Percentiles rank a stretch among this genome's conserved stretches.
Conservation (phyloP, 2,797 vertebrate species). For the Labeo calbasu region DNA sequence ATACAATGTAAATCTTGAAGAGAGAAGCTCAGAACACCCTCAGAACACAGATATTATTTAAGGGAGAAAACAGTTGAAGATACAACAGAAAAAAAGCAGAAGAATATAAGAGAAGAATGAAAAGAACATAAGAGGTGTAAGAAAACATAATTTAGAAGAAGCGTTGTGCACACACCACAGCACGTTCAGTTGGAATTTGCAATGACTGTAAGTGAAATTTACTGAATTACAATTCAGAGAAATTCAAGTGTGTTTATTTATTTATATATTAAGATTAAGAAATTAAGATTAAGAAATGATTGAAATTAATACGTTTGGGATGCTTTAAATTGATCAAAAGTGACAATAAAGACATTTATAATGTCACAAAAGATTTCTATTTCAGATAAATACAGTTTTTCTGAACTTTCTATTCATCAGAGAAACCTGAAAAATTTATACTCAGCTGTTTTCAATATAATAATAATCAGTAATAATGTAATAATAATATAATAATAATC, state of each 20-base stretch:
- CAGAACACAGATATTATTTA: background rate
- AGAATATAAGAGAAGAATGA: constrained; percentile 2
- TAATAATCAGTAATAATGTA: no score
- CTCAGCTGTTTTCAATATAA: no score
- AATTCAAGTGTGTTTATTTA: background rate
- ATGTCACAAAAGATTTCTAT: no score
- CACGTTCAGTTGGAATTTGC: background rate
- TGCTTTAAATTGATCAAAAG: no score
- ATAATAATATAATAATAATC: no score
- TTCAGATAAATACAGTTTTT: no score
- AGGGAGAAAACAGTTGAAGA: constrained; percentile 26
- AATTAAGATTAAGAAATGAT: no score
- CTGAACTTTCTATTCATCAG: no score
- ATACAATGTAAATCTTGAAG: background rate
- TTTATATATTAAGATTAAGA: no score
- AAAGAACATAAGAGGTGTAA: constrained; percentile 38
- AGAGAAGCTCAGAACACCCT: constrained; percentile 5
- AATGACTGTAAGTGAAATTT: background rate
- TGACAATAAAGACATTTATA: no score
- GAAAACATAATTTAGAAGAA: constrained; percentile 27
- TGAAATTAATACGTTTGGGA: no score
- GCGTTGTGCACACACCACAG: background rate
- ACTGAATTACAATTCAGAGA: background rate
- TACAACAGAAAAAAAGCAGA: background rate
- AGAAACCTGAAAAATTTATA: no score